Evolutionary conservation across 1,140 invertebrate species (phyloP).

Genomic region (Hylaeus volcanicus): DNA sequence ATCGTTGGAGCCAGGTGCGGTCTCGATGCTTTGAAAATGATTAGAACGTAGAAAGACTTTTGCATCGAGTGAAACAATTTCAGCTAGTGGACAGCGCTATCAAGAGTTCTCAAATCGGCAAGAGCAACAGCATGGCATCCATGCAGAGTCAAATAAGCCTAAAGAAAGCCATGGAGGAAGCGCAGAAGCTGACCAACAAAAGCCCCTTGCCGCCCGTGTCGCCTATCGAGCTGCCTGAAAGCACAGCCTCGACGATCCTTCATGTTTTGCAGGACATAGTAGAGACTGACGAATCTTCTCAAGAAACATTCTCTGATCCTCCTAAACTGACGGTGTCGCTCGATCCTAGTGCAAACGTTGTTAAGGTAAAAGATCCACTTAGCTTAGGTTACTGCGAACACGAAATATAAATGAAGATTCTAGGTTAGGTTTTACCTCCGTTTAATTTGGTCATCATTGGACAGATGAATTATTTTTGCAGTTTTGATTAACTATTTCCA

Average conservation of each 20-base stretch:
- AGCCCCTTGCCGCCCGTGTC: constrained; percentile 77
- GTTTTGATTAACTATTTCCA: neutral
- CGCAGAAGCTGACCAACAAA: constrained; percentile 81
- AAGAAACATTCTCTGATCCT: neutral
- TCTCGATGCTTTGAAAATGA: neutral
- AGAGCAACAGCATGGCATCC: constrained; percentile 84
- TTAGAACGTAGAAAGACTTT: too few relatives aligned
- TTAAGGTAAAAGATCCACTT: constrained; percentile 15
- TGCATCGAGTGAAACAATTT: neutral
- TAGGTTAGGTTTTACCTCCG: too few relatives aligned
- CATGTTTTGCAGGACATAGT: constrained; percentile 67
- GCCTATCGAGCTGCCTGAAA: constrained; percentile 67
- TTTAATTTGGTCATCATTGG: too few relatives aligned
- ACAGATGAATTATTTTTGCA: too few relatives aligned
- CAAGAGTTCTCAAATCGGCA: constrained; percentile 87
- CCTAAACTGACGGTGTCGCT: neutral
- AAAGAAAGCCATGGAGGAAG: constrained; percentile 89
- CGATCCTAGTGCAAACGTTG: constrained; percentile 3
- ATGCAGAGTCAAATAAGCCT: constrained; percentile 87
- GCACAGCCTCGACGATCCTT: constrained; percentile 63
- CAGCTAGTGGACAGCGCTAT: constrained; percentile 69
- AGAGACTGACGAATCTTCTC: constrained; percentile 28
- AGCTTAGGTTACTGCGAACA: neutral
- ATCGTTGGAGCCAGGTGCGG: constrained; percentile 86
- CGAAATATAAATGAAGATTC: neutral